These are phyloP conservation scores for Pecten maximus DNA, from an alignment of 2,888 invertebrate genomes.

Conservation along the genomic window DNA sequence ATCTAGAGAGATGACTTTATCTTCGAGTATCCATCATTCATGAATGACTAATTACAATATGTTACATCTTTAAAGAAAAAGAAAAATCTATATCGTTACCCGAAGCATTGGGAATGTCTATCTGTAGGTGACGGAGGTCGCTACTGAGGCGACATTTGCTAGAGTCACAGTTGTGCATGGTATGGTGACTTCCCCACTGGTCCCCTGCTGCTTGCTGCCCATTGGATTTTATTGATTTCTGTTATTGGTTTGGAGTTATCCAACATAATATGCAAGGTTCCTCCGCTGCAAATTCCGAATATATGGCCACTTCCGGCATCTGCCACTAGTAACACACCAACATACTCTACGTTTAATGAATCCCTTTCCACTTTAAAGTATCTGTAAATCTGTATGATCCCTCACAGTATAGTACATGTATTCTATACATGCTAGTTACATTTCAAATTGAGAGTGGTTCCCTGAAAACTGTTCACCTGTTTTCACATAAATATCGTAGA, in stretches of 20 bases:
- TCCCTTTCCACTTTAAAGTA: too few relatives aligned
- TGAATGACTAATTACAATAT: too few relatives aligned
- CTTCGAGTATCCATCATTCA: too few relatives aligned
- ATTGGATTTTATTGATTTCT: slow-evolving; percentile 63
- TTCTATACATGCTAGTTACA: too few relatives aligned
- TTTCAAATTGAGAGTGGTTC: too few relatives aligned
- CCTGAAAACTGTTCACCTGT: too few relatives aligned
- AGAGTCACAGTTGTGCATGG: slow-evolving; percentile 64
- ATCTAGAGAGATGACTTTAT: too few relatives aligned
- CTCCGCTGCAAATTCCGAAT: slow-evolving; percentile 64
- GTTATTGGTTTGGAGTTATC: slow-evolving; percentile 66
- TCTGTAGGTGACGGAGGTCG: slow-evolving; percentile 62
- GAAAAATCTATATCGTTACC: slow-evolving; percentile 59
- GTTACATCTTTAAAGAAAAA: too few relatives aligned
- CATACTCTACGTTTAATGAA: not conserved
- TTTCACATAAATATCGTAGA: too few relatives aligned
- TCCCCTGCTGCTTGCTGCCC: slow-evolving; percentile 60
- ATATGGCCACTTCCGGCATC: slow-evolving; percentile 71
- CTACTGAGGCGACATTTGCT: slow-evolving; percentile 61
- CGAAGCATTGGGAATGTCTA: slow-evolving; percentile 64
- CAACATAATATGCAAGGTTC: slow-evolving; percentile 63
- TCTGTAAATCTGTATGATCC: too few relatives aligned
- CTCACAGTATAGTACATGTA: too few relatives aligned
- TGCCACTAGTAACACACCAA: slow-evolving; percentile 56
- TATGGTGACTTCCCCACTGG: slow-evolving; percentile 56